Evolutionary conservation across 1,140 invertebrate genomes (phyloP).

Genomic region (Aphidius gifuensis): DNA sequence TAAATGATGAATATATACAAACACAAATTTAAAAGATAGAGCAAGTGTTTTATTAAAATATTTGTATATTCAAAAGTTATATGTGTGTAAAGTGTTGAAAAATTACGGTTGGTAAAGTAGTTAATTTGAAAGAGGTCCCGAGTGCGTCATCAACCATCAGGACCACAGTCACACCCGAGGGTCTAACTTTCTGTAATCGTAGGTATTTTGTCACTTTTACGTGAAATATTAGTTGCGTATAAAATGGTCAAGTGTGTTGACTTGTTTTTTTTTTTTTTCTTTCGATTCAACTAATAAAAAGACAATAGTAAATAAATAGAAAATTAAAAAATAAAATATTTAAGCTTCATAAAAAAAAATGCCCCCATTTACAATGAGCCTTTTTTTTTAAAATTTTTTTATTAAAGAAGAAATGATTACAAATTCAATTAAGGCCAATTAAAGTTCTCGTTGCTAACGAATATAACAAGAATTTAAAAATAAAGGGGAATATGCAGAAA

Average conservation of each 20-base stretch:
- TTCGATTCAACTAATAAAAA: neutral
- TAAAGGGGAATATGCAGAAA: too few species aligned
- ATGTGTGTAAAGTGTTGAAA: conserved; percentile 25
- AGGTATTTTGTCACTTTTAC: conserved; percentile 44
- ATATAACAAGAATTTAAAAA: conserved; percentile 11
- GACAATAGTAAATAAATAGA: neutral
- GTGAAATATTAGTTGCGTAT: conserved; percentile 25
- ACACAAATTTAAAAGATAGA: too few species aligned
- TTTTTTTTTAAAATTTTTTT: too few species aligned
- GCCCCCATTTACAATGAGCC: too few species aligned
- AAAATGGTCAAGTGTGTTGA: conserved; percentile 13
- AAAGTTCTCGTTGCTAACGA: conserved; percentile 20
- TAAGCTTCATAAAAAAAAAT: too few species aligned
- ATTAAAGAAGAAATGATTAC: conserved; percentile 12
- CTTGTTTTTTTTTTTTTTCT: neutral
- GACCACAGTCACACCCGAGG: conserved; percentile 25
- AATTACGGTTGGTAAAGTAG: conserved; percentile 33
- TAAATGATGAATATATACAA: too few species aligned
- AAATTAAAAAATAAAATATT: neutral
- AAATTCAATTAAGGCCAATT: conserved; percentile 31
- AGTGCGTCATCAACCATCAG: conserved; percentile 36
- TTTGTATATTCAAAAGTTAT: too few species aligned
- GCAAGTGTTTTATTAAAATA: too few species aligned
- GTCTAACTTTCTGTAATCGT: conserved; percentile 38
- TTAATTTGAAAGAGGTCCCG: conserved; percentile 44